Percentiles rank a stretch among this genome's conserved stretches.
phyloP scores from a whole-genome alignment of 2,113 vertebrate species.

The Bostrychus sinensis region DNA sequence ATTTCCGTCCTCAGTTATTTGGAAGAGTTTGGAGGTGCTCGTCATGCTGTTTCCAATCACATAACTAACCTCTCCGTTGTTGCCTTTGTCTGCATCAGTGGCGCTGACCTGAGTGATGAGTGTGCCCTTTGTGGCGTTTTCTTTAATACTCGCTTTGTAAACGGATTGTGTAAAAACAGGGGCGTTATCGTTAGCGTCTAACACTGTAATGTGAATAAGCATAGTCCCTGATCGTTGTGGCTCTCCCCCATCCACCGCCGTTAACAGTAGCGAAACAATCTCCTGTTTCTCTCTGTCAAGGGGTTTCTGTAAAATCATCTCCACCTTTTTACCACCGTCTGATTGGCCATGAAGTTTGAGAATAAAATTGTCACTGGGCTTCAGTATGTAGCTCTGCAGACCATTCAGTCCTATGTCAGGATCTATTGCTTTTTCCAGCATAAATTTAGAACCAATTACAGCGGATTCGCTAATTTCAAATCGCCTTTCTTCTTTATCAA shows the following conservation, averaged over 20 bases:
- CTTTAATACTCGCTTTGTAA: conserved; percentile 51
- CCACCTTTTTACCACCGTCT: conserved; percentile 52
- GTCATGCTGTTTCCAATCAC: conserved; percentile 39
- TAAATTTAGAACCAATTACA: conserved; percentile 65
- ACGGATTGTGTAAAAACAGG: conserved; percentile 57
- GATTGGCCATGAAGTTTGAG: conserved; percentile 51
- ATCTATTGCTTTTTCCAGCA: conserved; percentile 79
- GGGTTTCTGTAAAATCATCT: conserved; percentile 48
- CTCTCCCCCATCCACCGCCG: conserved; percentile 60
- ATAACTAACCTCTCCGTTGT: conserved; percentile 54
- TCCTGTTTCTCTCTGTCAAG: conserved; percentile 57
- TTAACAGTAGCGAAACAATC: conserved; percentile 35
- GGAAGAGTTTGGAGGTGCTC: conserved; percentile 31
- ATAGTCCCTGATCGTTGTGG: conserved; percentile 58
- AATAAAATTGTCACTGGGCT: conserved; percentile 66
- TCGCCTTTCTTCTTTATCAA: conserved; percentile 68
- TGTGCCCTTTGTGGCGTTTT: conserved; percentile 44
- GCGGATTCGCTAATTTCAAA: conserved; percentile 75
- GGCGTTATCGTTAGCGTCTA: conserved; percentile 61
- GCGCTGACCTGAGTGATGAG: conserved; percentile 53
- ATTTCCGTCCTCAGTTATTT: conserved; percentile 30
- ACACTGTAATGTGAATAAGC: conserved; percentile 38
- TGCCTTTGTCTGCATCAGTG: conserved; percentile 57
- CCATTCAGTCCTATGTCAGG: conserved; percentile 76
- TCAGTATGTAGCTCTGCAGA: conserved; percentile 77